Conservation (phyloP, 2,888 invertebrate genomes). For the Tortrix viridana region DNA sequence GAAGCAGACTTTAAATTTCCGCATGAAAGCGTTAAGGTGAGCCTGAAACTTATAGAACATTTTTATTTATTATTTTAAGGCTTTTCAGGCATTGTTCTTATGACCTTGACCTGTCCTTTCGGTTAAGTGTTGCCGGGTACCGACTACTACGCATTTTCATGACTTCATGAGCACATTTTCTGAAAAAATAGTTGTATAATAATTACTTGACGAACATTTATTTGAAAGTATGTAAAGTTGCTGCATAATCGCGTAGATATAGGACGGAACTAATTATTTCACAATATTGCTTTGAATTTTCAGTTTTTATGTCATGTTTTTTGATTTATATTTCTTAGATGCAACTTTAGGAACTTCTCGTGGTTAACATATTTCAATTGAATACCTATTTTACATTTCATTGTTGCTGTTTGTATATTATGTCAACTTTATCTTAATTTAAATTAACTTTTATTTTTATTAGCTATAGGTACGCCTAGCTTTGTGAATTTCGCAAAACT, state of each 20-base stretch:
- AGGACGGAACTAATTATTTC: neutral
- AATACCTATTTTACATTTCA: slow-evolving; percentile 1
- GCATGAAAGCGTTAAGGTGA: slow-evolving; percentile 78
- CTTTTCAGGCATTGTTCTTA: slow-evolving; percentile 12
- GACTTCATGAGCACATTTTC: neutral
- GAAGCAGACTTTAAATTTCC: slow-evolving; percentile 76
- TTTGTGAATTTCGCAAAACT: no score
- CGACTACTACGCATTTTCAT: slow-evolving; percentile 1
- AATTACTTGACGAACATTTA: no score
- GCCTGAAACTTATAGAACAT: slow-evolving; percentile 16
- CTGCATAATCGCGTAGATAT: no score
- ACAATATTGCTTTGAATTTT: neutral
- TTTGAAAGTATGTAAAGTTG: no score
- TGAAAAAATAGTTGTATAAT: no score
- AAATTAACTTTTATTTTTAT: no score
- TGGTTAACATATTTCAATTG: neutral
- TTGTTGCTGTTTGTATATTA: slow-evolving; percentile 7
- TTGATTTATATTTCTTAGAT: neutral
- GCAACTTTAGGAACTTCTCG: neutral
- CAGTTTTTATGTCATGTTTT: neutral
- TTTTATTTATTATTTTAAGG: slow-evolving; percentile 8
- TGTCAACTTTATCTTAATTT: slow-evolving; percentile 6
- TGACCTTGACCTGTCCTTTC: slow-evolving; percentile 53
- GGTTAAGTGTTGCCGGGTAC: slow-evolving; percentile 14
- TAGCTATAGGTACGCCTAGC: no score